A percentile compares a stretch with the other conserved stretches of the same genome.
Evolutionary conservation across 2,113 vertebrate genomes (phyloP).

Genomic region (Prinia subflava): DNA sequence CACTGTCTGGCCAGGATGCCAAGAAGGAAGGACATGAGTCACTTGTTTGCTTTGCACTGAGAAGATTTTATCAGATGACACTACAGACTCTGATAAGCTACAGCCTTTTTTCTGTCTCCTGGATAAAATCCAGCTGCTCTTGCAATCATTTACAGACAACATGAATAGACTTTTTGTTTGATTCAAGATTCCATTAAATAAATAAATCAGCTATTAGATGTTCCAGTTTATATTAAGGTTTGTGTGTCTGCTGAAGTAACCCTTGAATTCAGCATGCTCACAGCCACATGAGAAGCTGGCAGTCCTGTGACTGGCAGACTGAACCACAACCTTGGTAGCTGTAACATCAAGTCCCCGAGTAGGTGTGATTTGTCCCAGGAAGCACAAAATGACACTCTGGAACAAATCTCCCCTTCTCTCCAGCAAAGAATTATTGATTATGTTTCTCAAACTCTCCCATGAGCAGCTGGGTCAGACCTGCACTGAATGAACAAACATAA

Average conservation of each 20-base stretch:
- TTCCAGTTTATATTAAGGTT: slow-evolving; percentile 43
- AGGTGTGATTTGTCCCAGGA: not conserved
- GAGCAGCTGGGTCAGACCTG: not conserved
- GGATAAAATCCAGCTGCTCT: slow-evolving; percentile 59
- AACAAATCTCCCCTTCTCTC: not conserved
- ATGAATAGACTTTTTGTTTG: slow-evolving; percentile 64
- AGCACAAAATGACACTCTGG: not conserved
- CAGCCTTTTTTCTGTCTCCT: slow-evolving; percentile 49
- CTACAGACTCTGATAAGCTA: slow-evolving; percentile 52
- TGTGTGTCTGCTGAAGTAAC: slow-evolving; percentile 19
- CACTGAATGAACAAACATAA: not conserved
- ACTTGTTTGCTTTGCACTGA: slow-evolving; percentile 45
- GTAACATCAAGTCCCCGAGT: not conserved
- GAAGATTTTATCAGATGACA: slow-evolving; percentile 66
- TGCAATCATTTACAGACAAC: slow-evolving; percentile 62
- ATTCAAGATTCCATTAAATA: slow-evolving; percentile 52
- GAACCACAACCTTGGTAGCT: not conserved
- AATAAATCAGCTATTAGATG: slow-evolving; percentile 63
- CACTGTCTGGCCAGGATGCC: not conserved
- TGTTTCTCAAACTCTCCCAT: not conserved
- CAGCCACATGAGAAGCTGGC: not conserved
- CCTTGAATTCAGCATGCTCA: not conserved
- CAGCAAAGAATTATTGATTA: not conserved
- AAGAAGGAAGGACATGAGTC: slow-evolving; percentile 60
- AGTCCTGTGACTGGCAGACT: not conserved